Evolutionary conservation across 2,888 invertebrate species (phyloP).

Genomic region (Lasioglossum morio): DNA sequence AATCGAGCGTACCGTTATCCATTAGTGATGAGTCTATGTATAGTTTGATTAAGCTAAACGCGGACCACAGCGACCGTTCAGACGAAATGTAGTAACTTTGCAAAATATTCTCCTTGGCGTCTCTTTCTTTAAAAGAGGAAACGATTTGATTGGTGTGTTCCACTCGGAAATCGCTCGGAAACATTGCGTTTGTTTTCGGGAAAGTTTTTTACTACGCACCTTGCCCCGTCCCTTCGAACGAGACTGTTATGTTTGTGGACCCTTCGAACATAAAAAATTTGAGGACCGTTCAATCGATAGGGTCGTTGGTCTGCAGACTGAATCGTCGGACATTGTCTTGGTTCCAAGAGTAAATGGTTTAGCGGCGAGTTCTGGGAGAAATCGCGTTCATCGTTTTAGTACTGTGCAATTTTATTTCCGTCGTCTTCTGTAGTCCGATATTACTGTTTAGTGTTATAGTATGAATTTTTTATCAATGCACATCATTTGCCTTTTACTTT

Average conservation of each 20-base stretch:
- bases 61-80: neutral
- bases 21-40: constrained; percentile 50
- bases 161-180: neutral
- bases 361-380: neutral
- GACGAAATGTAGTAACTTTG: neutral
- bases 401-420: neutral
- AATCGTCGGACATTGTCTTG: neutral
- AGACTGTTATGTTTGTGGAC: constrained; percentile 2
- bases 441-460: neutral
- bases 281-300: neutral
- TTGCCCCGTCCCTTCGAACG: neutral
- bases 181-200: neutral
- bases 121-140: neutral
- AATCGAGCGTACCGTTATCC: constrained; percentile 44
- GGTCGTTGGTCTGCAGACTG: neutral
- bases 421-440: neutral
- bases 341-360: neutral
- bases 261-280: constrained; percentile 7
- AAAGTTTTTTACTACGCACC: constrained; percentile 13
- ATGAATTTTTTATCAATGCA: neutral
- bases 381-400: neutral
- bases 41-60: constrained; percentile 49
- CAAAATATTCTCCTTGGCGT: neutral
- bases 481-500: neutral
- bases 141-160: neutral